Conservation (phyloP, 2,797 vertebrate genomes). For the Gallinago solitaria region DNA sequence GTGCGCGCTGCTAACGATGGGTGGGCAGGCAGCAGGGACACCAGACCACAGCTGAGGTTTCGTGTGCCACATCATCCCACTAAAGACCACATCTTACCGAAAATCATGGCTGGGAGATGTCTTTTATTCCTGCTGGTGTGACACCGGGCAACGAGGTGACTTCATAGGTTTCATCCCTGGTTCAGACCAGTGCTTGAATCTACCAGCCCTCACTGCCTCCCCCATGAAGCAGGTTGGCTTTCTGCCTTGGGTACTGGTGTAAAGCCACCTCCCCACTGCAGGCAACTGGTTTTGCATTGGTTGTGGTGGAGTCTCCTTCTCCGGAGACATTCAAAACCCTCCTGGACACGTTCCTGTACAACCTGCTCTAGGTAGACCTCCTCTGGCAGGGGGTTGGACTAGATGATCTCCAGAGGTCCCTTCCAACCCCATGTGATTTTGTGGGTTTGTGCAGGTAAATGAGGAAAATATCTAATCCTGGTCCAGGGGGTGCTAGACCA, state of each 20-base stretch:
- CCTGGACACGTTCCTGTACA: too few species aligned
- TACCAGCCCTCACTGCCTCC: background rate
- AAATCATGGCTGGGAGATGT: background rate
- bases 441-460: background rate
- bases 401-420: too few species aligned
- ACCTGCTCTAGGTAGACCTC: too few species aligned
- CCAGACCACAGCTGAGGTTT: background rate
- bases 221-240: background rate
- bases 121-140: background rate
- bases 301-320: too few species aligned
- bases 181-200: background rate
- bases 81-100: background rate
- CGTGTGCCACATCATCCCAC: background rate
- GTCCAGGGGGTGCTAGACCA: background rate
- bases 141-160: background rate
- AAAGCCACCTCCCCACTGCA: background rate
- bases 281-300: background rate
- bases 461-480: background rate
- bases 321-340: too few species aligned
- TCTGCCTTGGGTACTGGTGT: background rate
- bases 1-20: rapidly evolving
- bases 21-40: background rate
- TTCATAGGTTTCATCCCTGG: background rate
- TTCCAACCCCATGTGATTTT: too few species aligned
- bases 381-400: too few species aligned